Percentiles rank a stretch among this genome's conserved stretches.
Conservation (phyloP, 2,888 invertebrate species). For the Prenolepis imparis region DNA sequence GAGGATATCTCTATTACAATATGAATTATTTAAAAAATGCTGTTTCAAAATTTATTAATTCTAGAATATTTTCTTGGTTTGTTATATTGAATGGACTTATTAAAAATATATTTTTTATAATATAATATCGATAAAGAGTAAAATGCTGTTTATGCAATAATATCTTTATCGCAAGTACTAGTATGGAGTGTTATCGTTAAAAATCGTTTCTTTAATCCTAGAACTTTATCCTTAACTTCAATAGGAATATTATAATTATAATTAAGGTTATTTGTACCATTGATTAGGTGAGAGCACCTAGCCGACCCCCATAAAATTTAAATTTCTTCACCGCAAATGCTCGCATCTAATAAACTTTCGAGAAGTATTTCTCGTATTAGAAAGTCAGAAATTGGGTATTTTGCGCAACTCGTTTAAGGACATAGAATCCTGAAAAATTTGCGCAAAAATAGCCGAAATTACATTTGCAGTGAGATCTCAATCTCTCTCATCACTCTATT, state of each 20-base stretch:
- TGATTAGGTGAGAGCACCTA: slow-evolving; percentile 83
- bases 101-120: slow-evolving; percentile 53
- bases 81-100: slow-evolving; percentile 50
- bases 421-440: slow-evolving; percentile 43
- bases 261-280: slow-evolving; percentile 85
- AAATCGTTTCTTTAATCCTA: slow-evolving; percentile 72
- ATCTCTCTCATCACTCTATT: slow-evolving; percentile 41
- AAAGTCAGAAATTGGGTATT: slow-evolving; percentile 8
- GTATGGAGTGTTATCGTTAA: slow-evolving; percentile 63
- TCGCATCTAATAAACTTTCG: slow-evolving; percentile 27
- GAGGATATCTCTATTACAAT: not conserved
- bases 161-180: slow-evolving; percentile 70
- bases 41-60: slow-evolving; percentile 38
- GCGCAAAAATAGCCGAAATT: slow-evolving; percentile 54
- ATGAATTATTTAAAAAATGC: not conserved
- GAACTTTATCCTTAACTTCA: slow-evolving; percentile 75
- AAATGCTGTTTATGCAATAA: slow-evolving; percentile 73
- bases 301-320: slow-evolving; percentile 75
- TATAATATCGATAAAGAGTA: slow-evolving; percentile 17
- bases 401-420: not conserved
- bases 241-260: slow-evolving; percentile 85
- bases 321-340: slow-evolving; percentile 59
- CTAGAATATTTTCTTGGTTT: slow-evolving; percentile 67
- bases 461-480: slow-evolving; percentile 65
- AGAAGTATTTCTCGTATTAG: not conserved